Evolutionary conservation across 2,113 vertebrate species (phyloP).

Genomic region (Smithornis capensis): DNA sequence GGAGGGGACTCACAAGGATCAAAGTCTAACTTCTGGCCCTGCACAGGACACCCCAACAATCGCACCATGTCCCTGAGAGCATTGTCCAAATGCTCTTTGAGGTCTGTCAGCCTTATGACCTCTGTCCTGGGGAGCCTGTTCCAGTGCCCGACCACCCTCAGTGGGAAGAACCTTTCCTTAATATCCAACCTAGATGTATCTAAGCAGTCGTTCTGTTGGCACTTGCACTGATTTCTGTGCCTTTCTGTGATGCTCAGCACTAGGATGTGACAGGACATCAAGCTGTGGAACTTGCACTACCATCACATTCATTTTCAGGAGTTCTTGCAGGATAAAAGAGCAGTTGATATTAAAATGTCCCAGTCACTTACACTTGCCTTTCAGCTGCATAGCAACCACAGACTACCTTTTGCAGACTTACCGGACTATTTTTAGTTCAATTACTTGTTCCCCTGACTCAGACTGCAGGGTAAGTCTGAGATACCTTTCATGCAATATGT

Average conservation of each 20-base stretch:
- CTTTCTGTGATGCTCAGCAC: neutral
- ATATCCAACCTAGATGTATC: accelerated
- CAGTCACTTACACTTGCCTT: slow-evolving; percentile 6
- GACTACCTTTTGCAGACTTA: slow-evolving; percentile 14
- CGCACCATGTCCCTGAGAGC: neutral
- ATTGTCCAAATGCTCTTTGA: neutral
- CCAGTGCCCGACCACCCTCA: neutral
- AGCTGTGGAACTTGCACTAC: neutral
- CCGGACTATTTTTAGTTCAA: slow-evolving; percentile 50
- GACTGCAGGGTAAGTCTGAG: slow-evolving; percentile 7
- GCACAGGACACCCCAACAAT: neutral
- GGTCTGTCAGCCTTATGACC: neutral
- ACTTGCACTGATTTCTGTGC: neutral
- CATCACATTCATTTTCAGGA: neutral
- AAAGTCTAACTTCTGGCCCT: accelerated
- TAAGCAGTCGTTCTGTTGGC: neutral
- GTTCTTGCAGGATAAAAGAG: neutral
- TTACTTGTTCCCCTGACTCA: slow-evolving; percentile 39
- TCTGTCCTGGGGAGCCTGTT: neutral
- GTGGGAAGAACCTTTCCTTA: neutral
- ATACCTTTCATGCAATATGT: neutral
- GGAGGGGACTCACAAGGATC: neutral
- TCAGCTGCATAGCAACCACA: slow-evolving; percentile 43
- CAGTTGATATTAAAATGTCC: neutral
- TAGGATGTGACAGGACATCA: neutral